Base-by-base conservation (phyloP, 2,888 invertebrate genomes). In the Lycaena phlaeas region DNA sequence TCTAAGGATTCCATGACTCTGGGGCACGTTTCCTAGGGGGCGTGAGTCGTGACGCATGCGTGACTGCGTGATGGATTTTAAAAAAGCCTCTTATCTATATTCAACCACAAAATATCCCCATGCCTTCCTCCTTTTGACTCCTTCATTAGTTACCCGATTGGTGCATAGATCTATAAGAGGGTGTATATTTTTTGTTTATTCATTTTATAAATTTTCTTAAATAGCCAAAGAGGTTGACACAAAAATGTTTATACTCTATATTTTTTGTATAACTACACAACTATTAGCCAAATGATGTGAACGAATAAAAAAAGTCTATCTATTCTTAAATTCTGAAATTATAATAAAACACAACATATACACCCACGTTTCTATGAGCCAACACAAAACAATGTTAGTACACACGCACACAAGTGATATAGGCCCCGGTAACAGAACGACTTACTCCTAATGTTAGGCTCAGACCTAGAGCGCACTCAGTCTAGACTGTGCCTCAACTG, bases 401-500 rank as follows among this genome's bases (percentile, higher is more conserved):
- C 61, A 65, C 64, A 61, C 72, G 63, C 72, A 67, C 68, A 63
- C 68, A 9, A 57, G 50, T 58, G 57, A 57, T 61, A 61, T 56
- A 60, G 59, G 59, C 63, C 70, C 73, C 73, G 57, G 53, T 52
- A 46, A 50, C 43, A 53, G 54, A 53, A 59, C 67, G 74, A 82
- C 81, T 82, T 81, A 82, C 81, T 76, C 73, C 72, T 62, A 67
- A 44, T 26, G 41, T 43, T 44, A 42, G 56, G 45, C 51, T 45
- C 27, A 42, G 37, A 46, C 44, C 49, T 55, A 53, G 54, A 52
- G n/a, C n/a, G n/a, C n/a, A n/a, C 53, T 38, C 38, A 45, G 51
- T 53, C 56, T 41, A 45, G 44, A 31, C 42, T 63, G 61, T 78
- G 76, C 60, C 79, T 70, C 75, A 84, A 69, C 63, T 79, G 74